Conservation (phyloP, 2,113 vertebrate genomes). For the Gymnocephalus cernua region DNA sequence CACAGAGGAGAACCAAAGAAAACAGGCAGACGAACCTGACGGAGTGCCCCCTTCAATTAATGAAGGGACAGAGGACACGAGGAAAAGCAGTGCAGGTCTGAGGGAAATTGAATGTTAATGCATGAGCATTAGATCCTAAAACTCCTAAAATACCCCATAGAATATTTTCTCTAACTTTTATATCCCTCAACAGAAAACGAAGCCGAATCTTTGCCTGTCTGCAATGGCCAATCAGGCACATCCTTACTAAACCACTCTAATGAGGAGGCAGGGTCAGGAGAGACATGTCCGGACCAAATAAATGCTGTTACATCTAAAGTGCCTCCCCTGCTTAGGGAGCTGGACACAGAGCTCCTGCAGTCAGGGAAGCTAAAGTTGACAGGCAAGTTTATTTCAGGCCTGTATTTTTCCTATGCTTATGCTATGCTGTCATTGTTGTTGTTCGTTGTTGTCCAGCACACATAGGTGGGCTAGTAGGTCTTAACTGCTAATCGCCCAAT, state of each 20-base stretch:
- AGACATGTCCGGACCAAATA: conserved; percentile 50
- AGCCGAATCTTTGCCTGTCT: conserved; percentile 43
- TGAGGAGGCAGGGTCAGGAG: conserved; percentile 39
- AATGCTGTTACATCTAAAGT: conserved; percentile 53
- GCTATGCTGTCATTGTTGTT: background rate
- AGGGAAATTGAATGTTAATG: background rate
- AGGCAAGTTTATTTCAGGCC: conserved; percentile 64
- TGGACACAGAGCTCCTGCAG: conserved; percentile 82
- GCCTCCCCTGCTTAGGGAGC: conserved; percentile 71
- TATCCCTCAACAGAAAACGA: conserved; percentile 60
- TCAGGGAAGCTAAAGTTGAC: conserved; percentile 84
- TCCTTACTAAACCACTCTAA: conserved; percentile 62
- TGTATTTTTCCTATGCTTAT: background rate
- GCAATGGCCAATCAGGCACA: conserved; percentile 62
- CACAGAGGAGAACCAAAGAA: conserved; percentile 51
- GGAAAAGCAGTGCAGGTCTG: conserved; percentile 71
- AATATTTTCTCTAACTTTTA: background rate
- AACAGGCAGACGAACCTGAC: conserved; percentile 39
- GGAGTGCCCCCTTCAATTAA: conserved; percentile 4
- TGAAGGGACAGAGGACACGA: conserved; percentile 24
- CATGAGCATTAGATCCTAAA: background rate
- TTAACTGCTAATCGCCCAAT: background rate
- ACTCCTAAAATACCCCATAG: background rate
- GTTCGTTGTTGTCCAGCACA: background rate
- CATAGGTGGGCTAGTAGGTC: background rate